Percentiles rank a stretch among this genome's conserved stretches.
Conservation (phyloP, 2,888 invertebrate species). For the Platerodrilus igneus region DNA sequence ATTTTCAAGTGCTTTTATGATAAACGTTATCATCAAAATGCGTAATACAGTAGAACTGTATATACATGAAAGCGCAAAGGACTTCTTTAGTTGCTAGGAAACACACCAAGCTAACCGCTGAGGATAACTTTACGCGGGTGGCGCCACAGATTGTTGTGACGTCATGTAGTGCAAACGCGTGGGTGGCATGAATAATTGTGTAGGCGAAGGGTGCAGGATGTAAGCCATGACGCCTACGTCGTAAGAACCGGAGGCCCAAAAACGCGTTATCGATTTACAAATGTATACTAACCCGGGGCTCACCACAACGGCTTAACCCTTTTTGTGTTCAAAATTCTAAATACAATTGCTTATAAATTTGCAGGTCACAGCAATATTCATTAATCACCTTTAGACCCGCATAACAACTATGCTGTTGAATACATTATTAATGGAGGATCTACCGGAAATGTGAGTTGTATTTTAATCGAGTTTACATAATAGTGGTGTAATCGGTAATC, state of each 20-base stretch:
- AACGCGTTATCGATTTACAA: conserved; percentile 32
- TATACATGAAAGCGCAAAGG: conserved; percentile 49
- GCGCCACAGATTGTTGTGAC: conserved; percentile 53
- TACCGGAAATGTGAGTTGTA: too few species aligned
- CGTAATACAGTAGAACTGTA: too few species aligned
- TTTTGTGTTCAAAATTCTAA: conserved; percentile 11
- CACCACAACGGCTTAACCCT: conserved; percentile 14
- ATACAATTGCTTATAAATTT: too few species aligned
- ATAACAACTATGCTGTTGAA: conserved; percentile 14
- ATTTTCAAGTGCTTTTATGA: too few species aligned
- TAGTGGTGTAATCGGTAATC: too few species aligned
- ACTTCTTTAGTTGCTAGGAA: conserved; percentile 52
- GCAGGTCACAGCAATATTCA: conserved; percentile 3
- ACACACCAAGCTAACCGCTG: conserved; percentile 41
- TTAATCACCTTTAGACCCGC: conserved; percentile 12
- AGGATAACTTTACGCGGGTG: conserved; percentile 38
- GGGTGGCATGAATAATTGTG: conserved; percentile 43
- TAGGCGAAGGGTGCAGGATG: conserved; percentile 41
- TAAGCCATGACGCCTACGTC: conserved; percentile 31
- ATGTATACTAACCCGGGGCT: conserved; percentile 24
- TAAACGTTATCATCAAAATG: too few species aligned
- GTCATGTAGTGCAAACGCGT: conserved; percentile 56
- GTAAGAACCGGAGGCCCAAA: conserved; percentile 34
- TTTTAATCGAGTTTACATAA: too few species aligned
- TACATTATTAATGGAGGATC: too few species aligned